phyloP scores from a whole-genome alignment of 2,888 invertebrate genomes.

The Pristionchus japonicus region DNA sequence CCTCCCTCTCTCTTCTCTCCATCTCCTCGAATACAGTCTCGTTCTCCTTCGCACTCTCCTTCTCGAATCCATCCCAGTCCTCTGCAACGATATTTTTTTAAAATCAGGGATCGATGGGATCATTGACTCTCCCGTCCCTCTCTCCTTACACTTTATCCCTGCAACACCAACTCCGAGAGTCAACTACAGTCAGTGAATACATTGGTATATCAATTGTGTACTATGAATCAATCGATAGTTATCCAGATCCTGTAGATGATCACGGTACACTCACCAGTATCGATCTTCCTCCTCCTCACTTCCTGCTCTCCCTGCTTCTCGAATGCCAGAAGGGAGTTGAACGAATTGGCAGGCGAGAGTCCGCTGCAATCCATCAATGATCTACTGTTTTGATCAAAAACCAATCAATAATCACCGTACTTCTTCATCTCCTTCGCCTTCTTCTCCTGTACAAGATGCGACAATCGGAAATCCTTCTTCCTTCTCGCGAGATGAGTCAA shows the following conservation, averaged over 20 bases:
- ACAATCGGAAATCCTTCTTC: not conserved
- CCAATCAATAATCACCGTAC: not conserved
- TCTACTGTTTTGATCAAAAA: not conserved
- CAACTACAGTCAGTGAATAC: too few species aligned
- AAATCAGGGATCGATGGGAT: too few species aligned
- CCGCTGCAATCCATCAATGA: not conserved
- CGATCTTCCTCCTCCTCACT: constrained; percentile 22
- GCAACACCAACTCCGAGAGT: too few species aligned
- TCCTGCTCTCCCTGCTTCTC: constrained; percentile 5
- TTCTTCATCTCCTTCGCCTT: not conserved
- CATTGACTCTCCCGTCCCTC: too few species aligned
- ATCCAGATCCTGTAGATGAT: too few species aligned
- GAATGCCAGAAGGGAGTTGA: constrained; percentile 11
- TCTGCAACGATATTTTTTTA: not conserved
- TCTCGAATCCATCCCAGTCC: constrained; percentile 24
- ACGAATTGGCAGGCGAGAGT: constrained; percentile 30
- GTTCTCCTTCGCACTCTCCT: not conserved
- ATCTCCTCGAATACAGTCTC: constrained; percentile 42
- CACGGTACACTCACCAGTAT: constrained; percentile 7
- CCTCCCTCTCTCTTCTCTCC: constrained; percentile 24
- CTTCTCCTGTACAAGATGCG: not conserved
- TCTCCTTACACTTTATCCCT: too few species aligned
- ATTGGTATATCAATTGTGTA: too few species aligned
- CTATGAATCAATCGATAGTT: too few species aligned
- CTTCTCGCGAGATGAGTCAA: not conserved